These are phyloP conservation scores for Cerastoderma edule DNA, from an alignment of 2,888 invertebrate species.

Conservation along the genomic window DNA sequence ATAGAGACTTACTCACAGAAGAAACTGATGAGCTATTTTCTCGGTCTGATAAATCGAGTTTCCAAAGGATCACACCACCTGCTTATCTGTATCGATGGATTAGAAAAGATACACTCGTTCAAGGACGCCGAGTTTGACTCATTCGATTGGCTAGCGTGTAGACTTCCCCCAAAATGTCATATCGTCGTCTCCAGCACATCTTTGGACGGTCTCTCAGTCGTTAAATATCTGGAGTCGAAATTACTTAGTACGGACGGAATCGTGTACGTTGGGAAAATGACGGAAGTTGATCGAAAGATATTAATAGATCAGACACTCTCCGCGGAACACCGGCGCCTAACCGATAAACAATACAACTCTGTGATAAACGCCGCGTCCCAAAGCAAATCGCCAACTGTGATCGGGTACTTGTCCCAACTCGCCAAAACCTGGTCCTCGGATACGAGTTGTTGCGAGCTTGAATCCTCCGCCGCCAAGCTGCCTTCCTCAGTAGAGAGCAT, in stretches of 20 bases:
- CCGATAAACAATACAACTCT: constrained; percentile 44
- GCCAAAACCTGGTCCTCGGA: constrained; percentile 49
- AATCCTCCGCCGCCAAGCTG: background rate
- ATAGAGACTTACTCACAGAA: constrained; percentile 58
- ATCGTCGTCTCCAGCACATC: constrained; percentile 66
- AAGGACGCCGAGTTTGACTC: constrained; percentile 49
- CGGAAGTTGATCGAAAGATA: constrained; percentile 46
- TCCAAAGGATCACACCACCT: constrained; percentile 62
- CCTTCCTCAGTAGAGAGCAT: constrained; percentile 22
- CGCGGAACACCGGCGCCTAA: constrained; percentile 42
- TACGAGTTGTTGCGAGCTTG: background rate
- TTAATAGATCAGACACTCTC: constrained; percentile 43
- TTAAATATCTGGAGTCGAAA: constrained; percentile 54
- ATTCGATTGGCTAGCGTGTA: constrained; percentile 70
- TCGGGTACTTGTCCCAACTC: constrained; percentile 29
- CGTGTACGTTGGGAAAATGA: constrained; percentile 51
- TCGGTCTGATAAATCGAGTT: constrained; percentile 68
- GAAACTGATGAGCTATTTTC: constrained; percentile 67
- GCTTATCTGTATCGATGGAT: constrained; percentile 57
- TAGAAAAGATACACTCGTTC: constrained; percentile 71
- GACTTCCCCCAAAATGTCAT: constrained; percentile 71
- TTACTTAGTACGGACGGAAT: constrained; percentile 44
- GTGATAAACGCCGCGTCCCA: constrained; percentile 39
- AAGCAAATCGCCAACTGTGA: constrained; percentile 44
- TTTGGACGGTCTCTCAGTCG: constrained; percentile 31